phyloP scores from a whole-genome alignment of 2,113 vertebrate genomes.

The Heterotilapia buettikoferi region DNA sequence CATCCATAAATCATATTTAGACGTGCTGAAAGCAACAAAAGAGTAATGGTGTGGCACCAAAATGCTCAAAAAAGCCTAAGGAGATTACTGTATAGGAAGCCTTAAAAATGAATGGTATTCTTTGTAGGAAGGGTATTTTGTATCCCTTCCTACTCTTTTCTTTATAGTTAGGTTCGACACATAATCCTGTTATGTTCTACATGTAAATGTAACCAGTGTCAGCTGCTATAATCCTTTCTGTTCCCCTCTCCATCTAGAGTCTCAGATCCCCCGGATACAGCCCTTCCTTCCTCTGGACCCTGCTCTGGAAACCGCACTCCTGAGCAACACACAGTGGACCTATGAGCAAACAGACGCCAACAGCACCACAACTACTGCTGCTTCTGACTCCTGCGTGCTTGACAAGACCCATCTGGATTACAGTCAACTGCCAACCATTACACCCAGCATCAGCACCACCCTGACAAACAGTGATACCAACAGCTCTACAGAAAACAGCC shows the following conservation, averaged over 20 bases:
- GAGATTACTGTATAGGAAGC: slow-evolving; percentile 11
- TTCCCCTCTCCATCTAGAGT: slow-evolving; percentile 20
- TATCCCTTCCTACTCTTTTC: not conserved
- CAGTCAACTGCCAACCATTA: not conserved
- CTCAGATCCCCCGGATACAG: slow-evolving; percentile 11
- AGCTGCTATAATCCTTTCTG: not conserved
- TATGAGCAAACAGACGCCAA: not conserved
- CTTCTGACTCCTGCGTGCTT: not conserved
- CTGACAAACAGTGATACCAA: not conserved
- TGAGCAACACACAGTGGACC: slow-evolving; percentile 17
- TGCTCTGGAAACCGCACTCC: slow-evolving; percentile 20
- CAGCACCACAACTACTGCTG: not conserved
- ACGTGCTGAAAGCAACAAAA: slow-evolving; percentile 17
- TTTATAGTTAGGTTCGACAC: not conserved
- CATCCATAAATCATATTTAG: slow-evolving; percentile 18
- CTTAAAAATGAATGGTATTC: not conserved
- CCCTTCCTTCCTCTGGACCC: slow-evolving; percentile 43
- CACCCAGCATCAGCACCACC: not conserved
- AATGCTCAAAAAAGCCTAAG: slow-evolving; percentile 7
- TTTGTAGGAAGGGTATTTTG: not conserved
- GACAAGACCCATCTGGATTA: not conserved
- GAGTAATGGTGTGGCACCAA: not conserved
- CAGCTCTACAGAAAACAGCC: not conserved
- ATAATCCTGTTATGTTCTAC: slow-evolving; percentile 27
- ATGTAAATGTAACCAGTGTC: not conserved